A percentile compares a stretch with the other conserved stretches of the same genome.
These are phyloP conservation scores for Sebastes nivosus DNA, from an alignment of 2,797 vertebrate genomes.

Conservation along the genomic window DNA sequence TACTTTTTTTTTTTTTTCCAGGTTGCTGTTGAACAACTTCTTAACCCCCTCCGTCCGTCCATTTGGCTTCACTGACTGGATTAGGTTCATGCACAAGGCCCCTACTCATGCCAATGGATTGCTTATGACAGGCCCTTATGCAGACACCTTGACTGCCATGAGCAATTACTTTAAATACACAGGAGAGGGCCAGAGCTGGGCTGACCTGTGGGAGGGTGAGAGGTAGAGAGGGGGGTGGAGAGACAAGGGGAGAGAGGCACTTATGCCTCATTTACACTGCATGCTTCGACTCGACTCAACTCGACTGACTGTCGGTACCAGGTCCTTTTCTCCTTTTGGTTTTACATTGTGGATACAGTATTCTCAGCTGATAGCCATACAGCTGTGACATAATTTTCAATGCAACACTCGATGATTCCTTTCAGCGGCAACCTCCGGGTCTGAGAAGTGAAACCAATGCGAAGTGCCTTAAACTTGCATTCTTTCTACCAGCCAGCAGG, in stretches of 20 bases:
- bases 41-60: conserved; percentile 46
- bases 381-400: neutral
- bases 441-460: neutral
- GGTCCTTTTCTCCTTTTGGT: neutral
- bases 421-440: neutral
- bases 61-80: conserved; percentile 67
- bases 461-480: neutral
- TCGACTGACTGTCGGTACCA: neutral
- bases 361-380: neutral
- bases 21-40: conserved; percentile 48
- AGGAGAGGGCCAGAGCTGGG: conserved; percentile 55
- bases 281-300: neutral
- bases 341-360: neutral
- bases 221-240: conserved; percentile 1
- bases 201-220: conserved; percentile 59
- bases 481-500: too few relatives aligned
- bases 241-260: conserved; percentile 22
- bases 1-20: neutral
- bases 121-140: conserved; percentile 80
- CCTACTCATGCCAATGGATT: conserved; percentile 74
- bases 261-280: neutral
- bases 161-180: conserved; percentile 77
- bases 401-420: neutral
- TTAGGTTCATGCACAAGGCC: conserved; percentile 74
- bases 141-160: conserved; percentile 79